A percentile compares a stretch with the other conserved stretches of the same genome.
Conservation (phyloP, 2,113 vertebrate genomes). For the Baryphthengus martii region DNA sequence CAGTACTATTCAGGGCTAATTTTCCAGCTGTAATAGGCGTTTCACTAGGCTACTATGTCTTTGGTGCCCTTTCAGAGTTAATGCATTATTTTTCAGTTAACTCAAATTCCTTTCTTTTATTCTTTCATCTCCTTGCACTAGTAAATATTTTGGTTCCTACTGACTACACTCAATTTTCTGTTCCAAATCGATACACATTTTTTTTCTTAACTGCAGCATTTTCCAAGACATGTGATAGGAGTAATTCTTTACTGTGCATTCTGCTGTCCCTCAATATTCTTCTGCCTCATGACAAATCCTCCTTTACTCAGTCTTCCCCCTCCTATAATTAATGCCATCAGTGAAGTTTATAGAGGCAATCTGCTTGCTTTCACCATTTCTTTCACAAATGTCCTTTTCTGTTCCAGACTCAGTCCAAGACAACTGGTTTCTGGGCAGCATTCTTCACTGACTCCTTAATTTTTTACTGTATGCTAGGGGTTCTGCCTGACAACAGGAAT, state of each 20-base stretch:
- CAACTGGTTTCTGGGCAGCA: neutral
- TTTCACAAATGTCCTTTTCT: neutral
- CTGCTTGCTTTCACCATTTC: neutral
- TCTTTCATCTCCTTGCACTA: neutral
- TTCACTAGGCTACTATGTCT: neutral
- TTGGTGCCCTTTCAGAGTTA: neutral
- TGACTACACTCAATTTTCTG: neutral
- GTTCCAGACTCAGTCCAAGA: neutral
- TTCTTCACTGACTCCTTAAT: neutral
- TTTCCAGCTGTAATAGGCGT: neutral
- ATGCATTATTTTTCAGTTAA: neutral
- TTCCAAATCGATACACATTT: neutral
- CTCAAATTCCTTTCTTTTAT: neutral
- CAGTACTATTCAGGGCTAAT: neutral
- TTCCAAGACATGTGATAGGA: neutral
- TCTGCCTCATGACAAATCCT: neutral
- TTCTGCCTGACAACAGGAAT: neutral
- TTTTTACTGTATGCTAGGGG: neutral
- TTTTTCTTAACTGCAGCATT: neutral
- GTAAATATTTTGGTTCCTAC: neutral
- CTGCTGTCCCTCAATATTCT: neutral
- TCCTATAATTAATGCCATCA: neutral
- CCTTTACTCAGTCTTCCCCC: neutral
- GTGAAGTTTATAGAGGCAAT: neutral
- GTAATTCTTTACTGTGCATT: neutral